These are phyloP conservation scores for Diplodus puntazzo DNA, from an alignment of 2,797 vertebrate genomes.

Conservation along the genomic window DNA sequence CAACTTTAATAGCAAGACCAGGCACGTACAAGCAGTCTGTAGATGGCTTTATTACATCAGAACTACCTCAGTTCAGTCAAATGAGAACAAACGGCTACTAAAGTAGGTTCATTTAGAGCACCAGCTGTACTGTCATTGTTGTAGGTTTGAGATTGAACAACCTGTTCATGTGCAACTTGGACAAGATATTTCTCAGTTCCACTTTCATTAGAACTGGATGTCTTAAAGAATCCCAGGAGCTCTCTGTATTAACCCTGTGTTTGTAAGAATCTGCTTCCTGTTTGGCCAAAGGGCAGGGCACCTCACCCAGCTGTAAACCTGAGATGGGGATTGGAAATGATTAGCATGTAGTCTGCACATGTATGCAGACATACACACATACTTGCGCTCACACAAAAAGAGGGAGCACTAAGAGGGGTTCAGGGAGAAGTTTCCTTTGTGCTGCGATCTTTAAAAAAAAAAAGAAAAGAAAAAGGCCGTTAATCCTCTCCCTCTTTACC, in stretches of 20 bases:
- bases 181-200: neutral
- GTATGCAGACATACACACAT: slow-evolving; percentile 14
- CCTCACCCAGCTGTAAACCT: slow-evolving; percentile 20
- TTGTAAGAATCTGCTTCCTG: slow-evolving; percentile 48
- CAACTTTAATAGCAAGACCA: slow-evolving; percentile 1
- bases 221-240: slow-evolving; percentile 30
- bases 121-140: neutral
- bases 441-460: slow-evolving; percentile 56
- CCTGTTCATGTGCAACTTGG: neutral
- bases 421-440: slow-evolving; percentile 66
- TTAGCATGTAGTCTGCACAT: slow-evolving; percentile 36
- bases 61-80: neutral
- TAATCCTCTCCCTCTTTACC: slow-evolving; percentile 74
- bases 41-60: neutral
- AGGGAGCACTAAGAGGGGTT: slow-evolving; percentile 29
- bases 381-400: slow-evolving; percentile 6
- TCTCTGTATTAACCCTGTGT: slow-evolving; percentile 9
- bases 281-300: slow-evolving; percentile 60
- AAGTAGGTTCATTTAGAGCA: neutral
- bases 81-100: neutral
- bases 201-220: neutral
- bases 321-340: slow-evolving; percentile 43
- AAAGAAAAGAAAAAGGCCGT: slow-evolving; percentile 32
- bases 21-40: neutral
- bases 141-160: neutral